Conservation (phyloP, 2,888 invertebrate genomes). For the Pseudanteris insignis region DNA sequence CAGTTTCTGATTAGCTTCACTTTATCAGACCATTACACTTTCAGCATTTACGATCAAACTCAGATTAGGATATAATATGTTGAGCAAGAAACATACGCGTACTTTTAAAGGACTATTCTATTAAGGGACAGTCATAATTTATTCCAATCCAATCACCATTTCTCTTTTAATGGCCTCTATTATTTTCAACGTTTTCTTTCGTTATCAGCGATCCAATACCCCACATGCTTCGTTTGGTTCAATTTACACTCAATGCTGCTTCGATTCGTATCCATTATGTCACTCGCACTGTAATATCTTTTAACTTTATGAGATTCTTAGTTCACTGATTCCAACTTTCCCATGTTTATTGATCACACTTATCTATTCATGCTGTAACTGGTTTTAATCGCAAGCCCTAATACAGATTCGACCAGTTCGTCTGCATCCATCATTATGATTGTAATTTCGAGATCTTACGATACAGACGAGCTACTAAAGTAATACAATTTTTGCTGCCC, state of each 20-base stretch:
- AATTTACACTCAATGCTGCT: neutral
- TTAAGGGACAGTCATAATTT: conserved; percentile 14
- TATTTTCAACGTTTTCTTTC: conserved; percentile 1
- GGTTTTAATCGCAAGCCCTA: neutral
- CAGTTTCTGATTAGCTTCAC: conserved; percentile 10
- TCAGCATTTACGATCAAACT: too few species aligned
- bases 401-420: too few species aligned
- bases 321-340: neutral
- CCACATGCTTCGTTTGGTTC: conserved; percentile 2
- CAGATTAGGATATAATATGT: too few species aligned
- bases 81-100: too few species aligned
- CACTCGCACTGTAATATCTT: neutral
- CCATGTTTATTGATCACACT: neutral
- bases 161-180: conserved; percentile 7
- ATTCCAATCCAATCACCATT: conserved; percentile 7
- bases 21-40: conserved; percentile 7
- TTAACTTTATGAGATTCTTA: conserved; percentile 5
- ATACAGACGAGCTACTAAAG: too few species aligned
- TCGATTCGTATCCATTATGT: conserved; percentile 3
- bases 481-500: too few species aligned
- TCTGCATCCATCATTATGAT: too few species aligned
- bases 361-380: neutral
- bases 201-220: neutral
- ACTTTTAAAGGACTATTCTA: conserved; percentile 18
- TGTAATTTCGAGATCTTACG: too few species aligned